Evolutionary conservation across 2,113 vertebrate species (phyloP).

Genomic region (Ceyx margarethae): DNA sequence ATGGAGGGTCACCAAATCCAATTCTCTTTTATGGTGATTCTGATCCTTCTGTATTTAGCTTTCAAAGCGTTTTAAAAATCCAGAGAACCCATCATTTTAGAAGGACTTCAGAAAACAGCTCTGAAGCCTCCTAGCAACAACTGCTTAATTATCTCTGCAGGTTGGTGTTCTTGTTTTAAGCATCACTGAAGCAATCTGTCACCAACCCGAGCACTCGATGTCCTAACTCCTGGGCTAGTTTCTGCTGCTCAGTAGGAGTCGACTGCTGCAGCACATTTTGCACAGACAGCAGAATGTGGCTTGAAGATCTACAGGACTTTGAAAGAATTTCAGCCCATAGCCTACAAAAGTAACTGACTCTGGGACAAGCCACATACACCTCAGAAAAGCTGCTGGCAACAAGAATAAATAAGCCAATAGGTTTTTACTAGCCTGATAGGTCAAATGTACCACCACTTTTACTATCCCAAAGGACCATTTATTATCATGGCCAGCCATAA

Average conservation of each 20-base stretch:
- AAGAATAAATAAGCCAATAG: neutral
- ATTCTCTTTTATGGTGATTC: constrained; percentile 13
- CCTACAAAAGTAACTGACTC: neutral
- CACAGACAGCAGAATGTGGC: constrained; percentile 1
- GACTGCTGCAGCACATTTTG: neutral
- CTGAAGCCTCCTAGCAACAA: constrained; percentile 28
- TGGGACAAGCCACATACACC: neutral
- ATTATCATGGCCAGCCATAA: neutral
- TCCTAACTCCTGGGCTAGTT: constrained; percentile 4
- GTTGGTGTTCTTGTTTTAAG: neutral
- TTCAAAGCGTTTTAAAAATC: neutral
- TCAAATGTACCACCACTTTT: neutral
- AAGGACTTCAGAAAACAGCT: constrained; percentile 8
- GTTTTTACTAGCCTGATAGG: neutral
- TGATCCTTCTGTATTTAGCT: neutral
- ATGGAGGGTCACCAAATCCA: constrained; percentile 2
- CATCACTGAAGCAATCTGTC: neutral
- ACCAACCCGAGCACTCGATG: neutral
- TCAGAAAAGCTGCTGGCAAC: constrained; percentile 7
- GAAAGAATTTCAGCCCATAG: neutral
- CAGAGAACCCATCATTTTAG: neutral
- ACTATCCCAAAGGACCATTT: neutral
- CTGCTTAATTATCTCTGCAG: constrained; percentile 27
- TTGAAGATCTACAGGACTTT: neutral
- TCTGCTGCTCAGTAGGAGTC: constrained; percentile 3